Conservation (phyloP, 2,888 invertebrate species). For the Odontomyia ornata region DNA sequence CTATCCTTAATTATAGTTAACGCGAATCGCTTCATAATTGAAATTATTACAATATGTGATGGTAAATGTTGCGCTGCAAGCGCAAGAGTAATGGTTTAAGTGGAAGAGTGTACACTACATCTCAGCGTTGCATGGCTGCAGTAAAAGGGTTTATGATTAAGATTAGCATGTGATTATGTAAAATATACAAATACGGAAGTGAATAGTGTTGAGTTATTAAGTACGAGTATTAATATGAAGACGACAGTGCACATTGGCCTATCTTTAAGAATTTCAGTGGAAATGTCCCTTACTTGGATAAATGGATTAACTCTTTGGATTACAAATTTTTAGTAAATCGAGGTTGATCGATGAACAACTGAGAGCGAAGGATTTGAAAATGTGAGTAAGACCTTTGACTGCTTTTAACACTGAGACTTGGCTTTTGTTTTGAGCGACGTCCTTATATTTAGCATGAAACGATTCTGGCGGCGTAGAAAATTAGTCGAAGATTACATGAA, state of each 20-base stretch:
- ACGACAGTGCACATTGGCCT: neutral
- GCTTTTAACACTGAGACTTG: too few relatives aligned
- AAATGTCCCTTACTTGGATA: neutral
- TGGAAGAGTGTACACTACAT: neutral
- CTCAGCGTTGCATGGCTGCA: neutral
- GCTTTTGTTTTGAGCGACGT: too few relatives aligned
- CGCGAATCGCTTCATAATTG: neutral
- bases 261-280: neutral
- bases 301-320: neutral
- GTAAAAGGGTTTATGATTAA: neutral
- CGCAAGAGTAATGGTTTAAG: neutral
- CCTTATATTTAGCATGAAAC: too few relatives aligned
- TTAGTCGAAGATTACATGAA: too few relatives aligned
- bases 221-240: neutral
- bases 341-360: neutral
- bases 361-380: neutral
- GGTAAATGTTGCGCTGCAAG: neutral
- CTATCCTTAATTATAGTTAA: neutral
- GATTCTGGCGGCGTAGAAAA: too few relatives aligned
- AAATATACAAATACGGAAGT: constrained; percentile 27
- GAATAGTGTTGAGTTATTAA: constrained; percentile 9
- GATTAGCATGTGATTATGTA: constrained; percentile 20
- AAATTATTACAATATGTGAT: neutral
- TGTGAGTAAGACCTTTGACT: neutral
- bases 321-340: neutral